Base-by-base conservation (phyloP, 2,888 invertebrate genomes). In the Acleris laterana region DNA sequence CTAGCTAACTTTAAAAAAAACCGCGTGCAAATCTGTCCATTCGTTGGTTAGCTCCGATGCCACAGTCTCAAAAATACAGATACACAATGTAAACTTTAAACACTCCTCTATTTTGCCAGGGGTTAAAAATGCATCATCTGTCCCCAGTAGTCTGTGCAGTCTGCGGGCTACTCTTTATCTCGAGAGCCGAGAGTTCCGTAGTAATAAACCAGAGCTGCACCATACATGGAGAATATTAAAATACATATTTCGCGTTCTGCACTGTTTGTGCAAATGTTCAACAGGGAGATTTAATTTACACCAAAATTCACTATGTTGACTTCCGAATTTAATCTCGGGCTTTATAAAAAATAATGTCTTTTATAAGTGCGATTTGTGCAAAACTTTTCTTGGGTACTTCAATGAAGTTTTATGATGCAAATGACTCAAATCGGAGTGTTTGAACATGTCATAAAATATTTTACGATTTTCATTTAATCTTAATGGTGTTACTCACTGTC, bases 191-290 rank as follows among this genome's bases (percentile, higher is more conserved):
- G 80, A 80, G 81, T 85, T 84, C 82, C 81, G 75, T 81, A 78
- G 72, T 77, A 79, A 84, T 85, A 84, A 85, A 84, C 76, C 78
- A 79, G 71, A 73, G 69, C 71, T 79, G 78, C 78, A 75, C 76
- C 70, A 71, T 75, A 70, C 69, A 74, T 75, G 51, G 65, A 32
- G 61, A 61, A 62, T 66, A 66, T 66, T 66, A 66, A 65, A 62
- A 73, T 77, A 77, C 77, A 75, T 77, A 76, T 76, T 70, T 75
- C 73, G 66, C 71, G 77, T 77, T 77, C 64, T 68, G 62, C 38
- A 72, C 56, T 72, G 65, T 72, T 72, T 69, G 59, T 69, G 65
- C 16, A 44, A 44, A 62, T 59, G 56, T 50, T 62, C 28, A 64
- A 61, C 50, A 44, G 49, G 17, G 60, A 44, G 60, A 55, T 50